Percentiles rank a stretch among this genome's conserved stretches.
These are phyloP conservation scores for Littorina saxatilis DNA, from an alignment of 1,140 invertebrate species.

Conservation along the genomic window DNA sequence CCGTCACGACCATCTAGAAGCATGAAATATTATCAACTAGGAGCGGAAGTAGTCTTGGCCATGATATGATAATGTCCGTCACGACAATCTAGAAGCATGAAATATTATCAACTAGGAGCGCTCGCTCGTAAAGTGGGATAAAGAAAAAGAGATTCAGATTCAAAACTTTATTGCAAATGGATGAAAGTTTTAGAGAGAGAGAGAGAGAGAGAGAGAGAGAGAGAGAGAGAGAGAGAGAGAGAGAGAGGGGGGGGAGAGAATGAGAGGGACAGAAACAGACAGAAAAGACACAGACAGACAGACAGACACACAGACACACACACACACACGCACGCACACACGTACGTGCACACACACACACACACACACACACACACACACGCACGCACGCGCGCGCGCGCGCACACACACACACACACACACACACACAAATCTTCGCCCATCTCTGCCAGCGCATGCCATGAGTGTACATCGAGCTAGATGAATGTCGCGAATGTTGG, in stretches of 20 bases:
- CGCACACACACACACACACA: no score
- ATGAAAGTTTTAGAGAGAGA: constrained; percentile 5
- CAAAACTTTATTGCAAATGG: no score
- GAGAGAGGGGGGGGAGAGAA: neutral
- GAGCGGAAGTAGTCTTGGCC: neutral
- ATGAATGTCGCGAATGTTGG: no score
- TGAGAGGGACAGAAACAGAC: neutral
- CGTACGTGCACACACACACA: no score
- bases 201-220: constrained; percentile 17
- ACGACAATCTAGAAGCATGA: neutral
- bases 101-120: neutral
- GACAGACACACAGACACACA: no score
- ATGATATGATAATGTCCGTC: neutral
- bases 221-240: neutral
- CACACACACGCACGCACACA: no score
- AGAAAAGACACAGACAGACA: neutral
- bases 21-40: neutral
- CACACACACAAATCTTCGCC: no score
- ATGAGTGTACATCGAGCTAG: no score
- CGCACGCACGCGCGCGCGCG: no score
- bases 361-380: no score
- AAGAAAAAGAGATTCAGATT: neutral
- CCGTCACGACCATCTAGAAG: neutral
- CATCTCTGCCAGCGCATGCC: no score
- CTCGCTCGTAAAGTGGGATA: neutral